Base-by-base conservation (phyloP, 2,113 vertebrate species). In the Formicarius rufipectus region DNA sequence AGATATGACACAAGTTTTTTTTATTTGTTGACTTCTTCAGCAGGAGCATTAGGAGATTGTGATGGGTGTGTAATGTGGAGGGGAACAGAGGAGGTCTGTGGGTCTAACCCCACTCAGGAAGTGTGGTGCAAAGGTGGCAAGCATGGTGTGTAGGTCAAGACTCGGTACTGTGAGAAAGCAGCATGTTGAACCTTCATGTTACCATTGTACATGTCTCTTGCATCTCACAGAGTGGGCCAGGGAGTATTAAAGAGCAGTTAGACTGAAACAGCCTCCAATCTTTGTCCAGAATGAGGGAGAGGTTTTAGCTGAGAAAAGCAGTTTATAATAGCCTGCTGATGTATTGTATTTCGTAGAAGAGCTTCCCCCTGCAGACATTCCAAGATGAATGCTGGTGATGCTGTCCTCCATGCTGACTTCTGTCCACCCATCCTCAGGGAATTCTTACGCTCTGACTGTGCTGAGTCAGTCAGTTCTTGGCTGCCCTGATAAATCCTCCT, bases 361-460 rank as follows among this genome's bases (percentile, higher is more conserved):
- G 9, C 28, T 68, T 90, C 30, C 4, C 27, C 14, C 28, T 68
- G n/a, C 39, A 81, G 33, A 35, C 13, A 21, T 59, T 75, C 52
- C 0, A 0, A 69, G 47, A 60, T 72, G 64, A 84, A 40, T 0
- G 2, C 23, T 69, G 39, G 33, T 27, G 15, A 73, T 1, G 1
- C 40, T 72, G 8, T 88, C 31, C 75, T 84, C 39, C 9, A 8
- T 23, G 52, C 35, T 2, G 4, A 68, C 30, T 75, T 91, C 42
- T 74, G 30, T 63, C 76, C 59, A 31, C 45, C 69, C 31, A 17
- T 77, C 89, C 63, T 74, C 2, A 4, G 53, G 53, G 73, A 93
- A 31, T 84, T 82, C 77, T 84, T 72, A 78, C 76, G 14, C 80
- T 95, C n/a, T 5, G 23, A n/a, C 66, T 2, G 0, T 81, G 93